Evolutionary conservation across 2,797 vertebrate genomes (phyloP).

Genomic region (Enteromius paludinosus): DNA sequence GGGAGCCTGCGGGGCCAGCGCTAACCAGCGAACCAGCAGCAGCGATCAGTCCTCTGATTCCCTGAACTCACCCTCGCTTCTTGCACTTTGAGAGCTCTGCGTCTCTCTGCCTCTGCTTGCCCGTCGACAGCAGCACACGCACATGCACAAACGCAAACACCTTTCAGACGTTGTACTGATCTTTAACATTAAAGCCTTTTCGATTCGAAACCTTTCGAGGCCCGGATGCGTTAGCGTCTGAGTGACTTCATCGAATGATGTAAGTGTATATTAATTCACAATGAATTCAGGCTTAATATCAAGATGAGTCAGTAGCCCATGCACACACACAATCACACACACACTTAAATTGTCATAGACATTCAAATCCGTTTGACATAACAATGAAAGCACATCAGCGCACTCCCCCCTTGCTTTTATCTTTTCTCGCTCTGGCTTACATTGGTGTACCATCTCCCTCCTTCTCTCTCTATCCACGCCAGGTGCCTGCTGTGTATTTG

Average conservation of each 20-base stretch:
- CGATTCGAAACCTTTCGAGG: conserved; percentile 27
- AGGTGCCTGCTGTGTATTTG: conserved; percentile 76
- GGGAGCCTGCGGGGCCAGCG: conserved; percentile 92
- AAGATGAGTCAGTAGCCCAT: conserved; percentile 30
- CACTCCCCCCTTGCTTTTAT: conserved; percentile 70
- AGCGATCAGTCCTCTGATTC: conserved; percentile 97
- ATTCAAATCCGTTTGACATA: conserved; percentile 36
- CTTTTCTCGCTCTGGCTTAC: conserved; percentile 73
- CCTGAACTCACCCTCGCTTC: conserved; percentile 96
- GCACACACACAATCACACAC: conserved; percentile 39
- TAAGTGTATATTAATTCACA: conserved; percentile 51
- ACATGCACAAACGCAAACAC: neutral
- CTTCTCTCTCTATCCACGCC: conserved; percentile 60
- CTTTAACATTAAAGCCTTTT: conserved; percentile 18
- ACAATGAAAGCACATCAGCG: conserved; percentile 60
- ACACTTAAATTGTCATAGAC: conserved; percentile 17
- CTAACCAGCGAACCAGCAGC: conserved; percentile 95
- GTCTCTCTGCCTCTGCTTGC: conserved; percentile 57
- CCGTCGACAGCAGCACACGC: conserved; percentile 17
- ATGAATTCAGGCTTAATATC: conserved; percentile 48
- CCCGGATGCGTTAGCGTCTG: conserved; percentile 52
- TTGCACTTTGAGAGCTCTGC: conserved; percentile 88
- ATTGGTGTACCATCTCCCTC: conserved; percentile 65
- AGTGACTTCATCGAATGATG: conserved; percentile 43
- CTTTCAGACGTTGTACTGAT: conserved; percentile 8